Base-by-base conservation (phyloP, 1,140 invertebrate genomes). In the Anoplophora glabripennis region DNA sequence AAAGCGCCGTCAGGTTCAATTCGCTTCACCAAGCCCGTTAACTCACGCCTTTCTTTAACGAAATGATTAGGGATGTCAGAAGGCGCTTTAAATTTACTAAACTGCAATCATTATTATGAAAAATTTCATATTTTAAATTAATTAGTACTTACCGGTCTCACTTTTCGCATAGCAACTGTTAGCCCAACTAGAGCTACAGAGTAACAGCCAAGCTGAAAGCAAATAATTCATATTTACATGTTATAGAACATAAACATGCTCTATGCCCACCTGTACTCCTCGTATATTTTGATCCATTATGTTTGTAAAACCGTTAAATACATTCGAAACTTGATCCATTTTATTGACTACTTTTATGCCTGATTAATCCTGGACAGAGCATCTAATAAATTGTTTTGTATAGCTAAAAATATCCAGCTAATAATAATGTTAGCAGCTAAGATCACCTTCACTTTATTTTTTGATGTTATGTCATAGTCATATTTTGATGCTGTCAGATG, bases 21-120 rank as follows among this genome's bases (percentile, higher is more conserved):
- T 53, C 68, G 56, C 46, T 66, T 72, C 3, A 79, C 78, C 14
- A 47, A 64, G 21, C 81, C 81, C 44, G 69, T 67, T 11, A 83
- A 68, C 57, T 76, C 68, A 52, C 75, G 66, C 62, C 67, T 71
- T 18, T 75, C 69, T 53, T 65, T 70, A 35, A 83, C 67, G 65
- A 81, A 83, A 51, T 68, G 71, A 47, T 69, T 72, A 42, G 81
- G 80, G 45, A 83, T 73, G 63, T 80, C 75, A 33, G 62, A 65
- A 9, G 80, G 79, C 45, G 69, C 76, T 54, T 69, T 75, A 67
- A 81, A 82, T 65, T 74, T 79, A 56, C 75, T 73, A 63, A 81
- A 77, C 79, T 81, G 48, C 9, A 76, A 69, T 58, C 41, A 53
- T 14, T 17, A n/a, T 7, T 9, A 56, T 60, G 12, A 53, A 28